phyloP scores from a whole-genome alignment of 2,797 vertebrate genomes.

The Heteromormyrus szaboi region DNA sequence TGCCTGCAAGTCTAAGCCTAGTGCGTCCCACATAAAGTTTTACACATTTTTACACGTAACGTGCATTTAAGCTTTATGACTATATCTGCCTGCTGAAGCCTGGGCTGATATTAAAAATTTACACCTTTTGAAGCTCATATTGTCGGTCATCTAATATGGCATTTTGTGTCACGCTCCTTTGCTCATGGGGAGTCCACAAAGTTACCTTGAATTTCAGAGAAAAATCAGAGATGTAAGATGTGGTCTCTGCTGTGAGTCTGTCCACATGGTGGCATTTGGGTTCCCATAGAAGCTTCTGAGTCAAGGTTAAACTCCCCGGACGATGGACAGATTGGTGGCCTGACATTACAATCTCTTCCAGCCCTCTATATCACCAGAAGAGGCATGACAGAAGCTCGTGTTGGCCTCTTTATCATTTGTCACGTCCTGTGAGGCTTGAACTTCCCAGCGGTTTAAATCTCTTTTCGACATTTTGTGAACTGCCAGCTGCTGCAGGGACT shows the following conservation, averaged over 20 bases:
- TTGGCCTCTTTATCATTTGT: neutral
- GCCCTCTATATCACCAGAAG: neutral
- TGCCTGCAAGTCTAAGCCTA: neutral
- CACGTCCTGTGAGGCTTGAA: neutral
- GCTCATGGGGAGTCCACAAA: neutral
- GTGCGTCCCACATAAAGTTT: neutral
- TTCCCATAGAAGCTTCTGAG: neutral
- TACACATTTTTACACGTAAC: neutral
- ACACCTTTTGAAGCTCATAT: neutral
- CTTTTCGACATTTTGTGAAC: neutral
- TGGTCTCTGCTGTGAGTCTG: neutral
- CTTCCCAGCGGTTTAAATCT: neutral
- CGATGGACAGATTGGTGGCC: neutral
- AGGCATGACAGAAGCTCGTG: neutral
- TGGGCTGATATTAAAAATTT: neutral
- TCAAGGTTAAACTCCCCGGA: neutral
- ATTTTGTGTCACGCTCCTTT: neutral
- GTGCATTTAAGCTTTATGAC: neutral
- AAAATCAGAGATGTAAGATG: neutral
- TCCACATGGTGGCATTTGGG: neutral
- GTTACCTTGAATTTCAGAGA: neutral
- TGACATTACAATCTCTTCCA: neutral
- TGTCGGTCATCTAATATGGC: neutral
- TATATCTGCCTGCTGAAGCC: neutral
- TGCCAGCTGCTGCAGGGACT: neutral